Percentiles rank a stretch among this genome's conserved stretches.
phyloP scores from a whole-genome alignment of 1,140 invertebrate species.

The Pemphigus obesinymphae region DNA sequence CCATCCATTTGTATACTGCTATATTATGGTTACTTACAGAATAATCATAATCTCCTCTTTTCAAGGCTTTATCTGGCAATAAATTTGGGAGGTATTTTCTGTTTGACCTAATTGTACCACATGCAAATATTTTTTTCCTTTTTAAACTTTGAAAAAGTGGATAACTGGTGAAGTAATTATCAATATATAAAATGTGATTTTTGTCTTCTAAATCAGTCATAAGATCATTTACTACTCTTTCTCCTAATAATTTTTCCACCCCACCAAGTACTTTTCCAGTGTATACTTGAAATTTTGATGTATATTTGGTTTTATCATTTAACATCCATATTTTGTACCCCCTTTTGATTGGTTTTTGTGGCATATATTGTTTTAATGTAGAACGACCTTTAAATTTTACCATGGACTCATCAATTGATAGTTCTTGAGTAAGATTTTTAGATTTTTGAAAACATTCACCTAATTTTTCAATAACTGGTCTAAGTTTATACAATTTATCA shows the following conservation, averaged over 20 bases:
- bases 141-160: too few relatives aligned
- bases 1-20: too few relatives aligned
- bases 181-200: constrained; percentile 22
- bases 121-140: too few relatives aligned
- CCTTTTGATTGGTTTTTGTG: constrained; percentile 49
- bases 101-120: too few relatives aligned
- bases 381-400: constrained; percentile 47
- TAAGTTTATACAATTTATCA: background rate
- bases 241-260: constrained; percentile 43
- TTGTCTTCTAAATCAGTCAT: background rate
- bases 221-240: constrained; percentile 46
- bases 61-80: too few relatives aligned
- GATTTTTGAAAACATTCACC: too few relatives aligned
- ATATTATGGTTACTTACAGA: too few relatives aligned
- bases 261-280: constrained; percentile 44
- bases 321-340: constrained; percentile 49
- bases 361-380: constrained; percentile 48
- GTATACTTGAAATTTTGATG: constrained; percentile 47
- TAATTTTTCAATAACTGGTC: background rate
- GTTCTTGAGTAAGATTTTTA: background rate
- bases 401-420: constrained; percentile 33
- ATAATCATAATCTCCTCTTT: too few relatives aligned
- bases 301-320: constrained; percentile 45
- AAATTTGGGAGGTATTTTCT: too few relatives aligned
- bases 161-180: too few relatives aligned